Conservation (phyloP, 2,888 invertebrate genomes). For the Gymnocheta viridis region DNA sequence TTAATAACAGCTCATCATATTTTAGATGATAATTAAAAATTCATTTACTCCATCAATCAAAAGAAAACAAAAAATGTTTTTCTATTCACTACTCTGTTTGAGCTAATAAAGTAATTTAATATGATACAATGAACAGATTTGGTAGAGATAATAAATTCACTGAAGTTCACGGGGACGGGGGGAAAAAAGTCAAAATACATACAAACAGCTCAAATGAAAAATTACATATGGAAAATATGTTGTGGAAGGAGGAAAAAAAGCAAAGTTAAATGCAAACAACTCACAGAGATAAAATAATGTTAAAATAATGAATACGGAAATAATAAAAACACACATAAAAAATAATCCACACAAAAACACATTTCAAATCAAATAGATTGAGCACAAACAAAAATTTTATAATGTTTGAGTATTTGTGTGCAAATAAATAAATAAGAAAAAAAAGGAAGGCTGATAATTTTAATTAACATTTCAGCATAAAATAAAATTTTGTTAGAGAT, state of each 20-base stretch:
- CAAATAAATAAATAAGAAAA: not conserved
- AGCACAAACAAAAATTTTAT: no score
- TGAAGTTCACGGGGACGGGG: not conserved
- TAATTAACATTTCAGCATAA: conserved; percentile 71
- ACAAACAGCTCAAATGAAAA: conserved; percentile 1
- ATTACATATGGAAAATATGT: not conserved
- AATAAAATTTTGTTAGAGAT: conserved; percentile 15
- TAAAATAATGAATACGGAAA: conserved; percentile 58
- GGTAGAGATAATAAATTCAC: conserved; percentile 47
- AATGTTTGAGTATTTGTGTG: no score
- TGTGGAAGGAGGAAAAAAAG: not conserved
- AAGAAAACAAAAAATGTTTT: conserved; percentile 5
- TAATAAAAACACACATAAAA: conserved; percentile 6
- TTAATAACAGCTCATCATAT: not conserved
- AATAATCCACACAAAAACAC: conserved; percentile 21
- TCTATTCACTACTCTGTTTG: not conserved
- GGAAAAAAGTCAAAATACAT: not conserved
- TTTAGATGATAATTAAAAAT: conserved; percentile 51
- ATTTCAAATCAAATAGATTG: conserved; percentile 11
- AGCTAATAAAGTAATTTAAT: conserved; percentile 54
- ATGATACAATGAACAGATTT: conserved; percentile 57
- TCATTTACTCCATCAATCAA: conserved; percentile 44
- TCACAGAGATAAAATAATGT: conserved; percentile 52
- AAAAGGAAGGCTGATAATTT: conserved; percentile 62
- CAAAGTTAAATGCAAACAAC: conserved; percentile 23